Percentiles rank a stretch among this genome's conserved stretches.
Conservation (phyloP, 1,140 invertebrate genomes). For the Drosophila takahashii region DNA sequence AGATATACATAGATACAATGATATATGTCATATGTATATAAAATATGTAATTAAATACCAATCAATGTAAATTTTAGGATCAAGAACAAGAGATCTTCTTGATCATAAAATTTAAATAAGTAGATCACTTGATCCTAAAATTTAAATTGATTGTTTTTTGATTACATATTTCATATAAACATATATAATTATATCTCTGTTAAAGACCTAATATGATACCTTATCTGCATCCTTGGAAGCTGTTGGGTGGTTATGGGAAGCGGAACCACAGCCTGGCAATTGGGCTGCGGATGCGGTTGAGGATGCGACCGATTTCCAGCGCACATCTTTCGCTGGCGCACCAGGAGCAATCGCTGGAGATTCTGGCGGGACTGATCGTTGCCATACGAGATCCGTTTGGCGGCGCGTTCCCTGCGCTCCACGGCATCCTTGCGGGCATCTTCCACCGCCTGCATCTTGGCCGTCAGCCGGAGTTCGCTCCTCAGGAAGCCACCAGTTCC, state of each 20-base stretch:
- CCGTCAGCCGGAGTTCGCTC: constrained; percentile 36
- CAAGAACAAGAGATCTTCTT: too few relatives aligned
- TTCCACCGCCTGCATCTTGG: constrained; percentile 51
- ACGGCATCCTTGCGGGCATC: constrained; percentile 42
- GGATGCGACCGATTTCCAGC: not conserved
- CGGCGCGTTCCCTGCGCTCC: constrained; percentile 58
- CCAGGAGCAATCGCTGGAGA: constrained; percentile 48
- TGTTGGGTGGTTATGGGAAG: not conserved
- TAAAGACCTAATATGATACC: not conserved
- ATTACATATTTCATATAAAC: too few relatives aligned
- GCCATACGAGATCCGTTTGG: constrained; percentile 73
- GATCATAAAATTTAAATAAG: too few relatives aligned
- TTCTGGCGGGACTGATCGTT: constrained; percentile 70
- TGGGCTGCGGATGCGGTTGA: too few relatives aligned
- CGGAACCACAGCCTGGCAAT: not conserved
- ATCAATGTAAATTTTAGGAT: too few relatives aligned
- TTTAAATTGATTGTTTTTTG: too few relatives aligned
- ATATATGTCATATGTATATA: too few relatives aligned
- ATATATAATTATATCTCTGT: too few relatives aligned
- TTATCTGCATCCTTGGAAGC: not conserved
- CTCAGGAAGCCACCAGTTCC: constrained; percentile 35
- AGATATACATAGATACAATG: too few relatives aligned
- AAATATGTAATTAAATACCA: too few relatives aligned
- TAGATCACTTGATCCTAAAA: too few relatives aligned
- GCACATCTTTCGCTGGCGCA: not conserved